Evolutionary conservation across 2,113 vertebrate genomes (phyloP), one percentile per base, ranked within the genome.

Genomic region (Brachyhypopomus occidentalis): DNA sequence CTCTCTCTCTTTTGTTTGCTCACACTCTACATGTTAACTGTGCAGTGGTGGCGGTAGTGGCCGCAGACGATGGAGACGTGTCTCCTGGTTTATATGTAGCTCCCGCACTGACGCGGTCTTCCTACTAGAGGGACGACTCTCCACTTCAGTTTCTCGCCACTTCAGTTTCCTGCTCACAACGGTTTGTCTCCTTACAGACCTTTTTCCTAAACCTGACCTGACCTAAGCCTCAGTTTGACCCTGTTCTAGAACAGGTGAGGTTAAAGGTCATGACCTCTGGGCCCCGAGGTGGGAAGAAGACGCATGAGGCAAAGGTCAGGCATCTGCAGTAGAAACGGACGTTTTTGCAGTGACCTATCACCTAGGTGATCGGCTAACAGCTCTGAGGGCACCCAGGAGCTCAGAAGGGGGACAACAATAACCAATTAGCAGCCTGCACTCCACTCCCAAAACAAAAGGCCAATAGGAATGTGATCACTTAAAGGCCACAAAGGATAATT

Each of bases 361-460:
- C 82, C 86, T 74, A 79, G 72, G 79, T 85, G 72, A 83, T 84
- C 84, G 60, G 74, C 78, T 83, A 75, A 81, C 84, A 76, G 62
- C 85, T 86, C 52, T 66, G 75, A 84, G 78, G 72, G 77, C 62
- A 55, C 81, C 74, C 75, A 62, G 84, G 72, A 82, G 79, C 64
- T 84, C 64, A 83, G 78, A 86, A 84, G 82, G 83, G 55, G 78
- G 75, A 85, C 80, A 81, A 83, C 81, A 81, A 84, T 86, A 83
- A 85, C 75, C 83, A 75, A 79, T 82, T 75, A 82, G 79, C 64
- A 76, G 82, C 70, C 25, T 69, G 77, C 30, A 77, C 69, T 74
- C 82, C 75, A 77, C 74, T 80, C 78, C 71, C 77, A 78, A 87
- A 82, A 85, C 77, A 86, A 74, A 52, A 85, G 83, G 79, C 74